phyloP scores from a whole-genome alignment of 2,113 vertebrate species.

The Ammospiza nelsoni region DNA sequence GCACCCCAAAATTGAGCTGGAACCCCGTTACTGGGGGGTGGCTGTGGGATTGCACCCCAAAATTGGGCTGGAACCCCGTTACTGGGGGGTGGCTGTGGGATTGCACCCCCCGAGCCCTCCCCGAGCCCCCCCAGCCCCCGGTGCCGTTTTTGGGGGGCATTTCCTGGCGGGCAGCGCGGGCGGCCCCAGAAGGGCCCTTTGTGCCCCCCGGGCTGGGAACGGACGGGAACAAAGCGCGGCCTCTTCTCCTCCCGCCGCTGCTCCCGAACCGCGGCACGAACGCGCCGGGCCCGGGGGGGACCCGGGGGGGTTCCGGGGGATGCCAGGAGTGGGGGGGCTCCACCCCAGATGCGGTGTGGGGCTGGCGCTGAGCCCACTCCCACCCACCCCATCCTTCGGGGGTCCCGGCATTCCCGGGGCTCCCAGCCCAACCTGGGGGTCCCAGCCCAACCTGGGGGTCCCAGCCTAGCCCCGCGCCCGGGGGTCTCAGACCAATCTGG shows the following conservation, averaged over 20 bases:
- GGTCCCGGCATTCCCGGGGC: too few species aligned
- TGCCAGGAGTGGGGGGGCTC: not conserved
- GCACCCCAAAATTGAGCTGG: too few species aligned
- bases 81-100: too few species aligned
- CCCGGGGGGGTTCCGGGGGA: not conserved
- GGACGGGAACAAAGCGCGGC: constrained; percentile 29
- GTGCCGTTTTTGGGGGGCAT: not conserved
- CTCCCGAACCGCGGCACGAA: not conserved
- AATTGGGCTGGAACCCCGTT: too few species aligned
- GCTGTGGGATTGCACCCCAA: too few species aligned
- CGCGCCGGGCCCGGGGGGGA: not conserved
- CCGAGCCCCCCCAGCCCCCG: not conserved
- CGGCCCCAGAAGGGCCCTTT: not conserved
- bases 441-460: too few species aligned
- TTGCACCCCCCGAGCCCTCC: too few species aligned
- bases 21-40: too few species aligned
- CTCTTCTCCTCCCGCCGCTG: constrained; percentile 11
- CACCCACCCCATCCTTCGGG: not conserved
- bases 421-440: too few species aligned
- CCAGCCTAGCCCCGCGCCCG: too few species aligned
- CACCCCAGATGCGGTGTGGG: not conserved
- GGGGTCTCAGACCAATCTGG: too few species aligned
- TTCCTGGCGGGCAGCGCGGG: not conserved
- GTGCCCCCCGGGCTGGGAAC: not conserved
- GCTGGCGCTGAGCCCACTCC: not conserved